Conservation (phyloP, 23 tunicate genomes). For the Clavelina lepadiformis region DNA sequence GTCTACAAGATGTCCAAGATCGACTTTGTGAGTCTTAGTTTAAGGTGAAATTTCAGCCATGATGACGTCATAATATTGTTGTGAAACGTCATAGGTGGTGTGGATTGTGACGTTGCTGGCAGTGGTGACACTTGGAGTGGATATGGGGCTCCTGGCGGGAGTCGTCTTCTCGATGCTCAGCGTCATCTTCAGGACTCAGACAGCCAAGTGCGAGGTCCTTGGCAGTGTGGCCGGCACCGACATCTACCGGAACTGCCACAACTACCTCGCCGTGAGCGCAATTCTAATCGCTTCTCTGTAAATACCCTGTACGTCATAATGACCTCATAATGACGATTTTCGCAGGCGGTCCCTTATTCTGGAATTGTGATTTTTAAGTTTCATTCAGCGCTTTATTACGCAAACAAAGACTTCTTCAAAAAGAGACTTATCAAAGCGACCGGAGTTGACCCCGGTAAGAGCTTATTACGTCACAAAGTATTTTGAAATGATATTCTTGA, state of each 20-base stretch:
- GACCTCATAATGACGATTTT: no score
- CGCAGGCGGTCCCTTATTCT: conserved; percentile 46
- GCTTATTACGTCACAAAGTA: no score
- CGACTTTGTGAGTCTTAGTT: conserved; percentile 72
- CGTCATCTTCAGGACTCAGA: conserved; percentile 70
- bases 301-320: no score
- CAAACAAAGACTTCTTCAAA: conserved; percentile 75
- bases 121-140: conserved; percentile 73
- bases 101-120: conserved; percentile 75
- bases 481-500: no score
- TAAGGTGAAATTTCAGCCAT: not conserved
- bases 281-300: no score
- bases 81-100: conserved; percentile 54
- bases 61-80: no score
- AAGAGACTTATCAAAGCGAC: conserved; percentile 37
- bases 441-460: conserved; percentile 54
- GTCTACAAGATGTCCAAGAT: conserved; percentile 59
- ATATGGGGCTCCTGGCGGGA: conserved; percentile 72
- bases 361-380: conserved; percentile 74
- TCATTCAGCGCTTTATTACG: conserved; percentile 72
- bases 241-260: conserved; percentile 55
- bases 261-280: conserved; percentile 46
- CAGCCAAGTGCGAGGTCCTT: conserved; percentile 58
- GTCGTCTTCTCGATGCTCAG: conserved; percentile 68
- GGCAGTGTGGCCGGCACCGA: conserved; percentile 60